phyloP scores from a whole-genome alignment of 2,888 invertebrate species.

The Lycia hirtaria region DNA sequence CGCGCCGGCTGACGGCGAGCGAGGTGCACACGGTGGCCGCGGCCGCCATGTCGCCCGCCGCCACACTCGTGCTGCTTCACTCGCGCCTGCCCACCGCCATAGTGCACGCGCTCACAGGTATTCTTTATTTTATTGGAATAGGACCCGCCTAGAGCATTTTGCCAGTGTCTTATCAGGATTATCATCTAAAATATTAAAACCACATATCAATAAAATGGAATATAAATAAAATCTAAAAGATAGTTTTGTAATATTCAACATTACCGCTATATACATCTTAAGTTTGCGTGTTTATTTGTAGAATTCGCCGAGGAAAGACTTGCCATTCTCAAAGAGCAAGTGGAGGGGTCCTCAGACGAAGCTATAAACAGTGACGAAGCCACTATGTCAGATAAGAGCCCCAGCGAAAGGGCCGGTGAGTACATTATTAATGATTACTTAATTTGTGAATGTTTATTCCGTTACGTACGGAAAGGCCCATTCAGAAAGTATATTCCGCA shows the following conservation, averaged over 20 bases:
- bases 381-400: slow-evolving; percentile 9
- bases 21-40: slow-evolving; percentile 90
- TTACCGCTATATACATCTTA: not conserved
- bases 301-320: slow-evolving; percentile 73
- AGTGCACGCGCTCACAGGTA: slow-evolving; percentile 67
- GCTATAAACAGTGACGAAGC: slow-evolving; percentile 3
- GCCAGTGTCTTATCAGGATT: too few species aligned
- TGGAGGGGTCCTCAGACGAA: slow-evolving; percentile 2
- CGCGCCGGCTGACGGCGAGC: slow-evolving; percentile 45
- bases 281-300: slow-evolving; percentile 43
- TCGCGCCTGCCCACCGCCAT: slow-evolving; percentile 87
- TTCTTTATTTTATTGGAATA: too few species aligned
- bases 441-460: too few species aligned
- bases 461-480: too few species aligned
- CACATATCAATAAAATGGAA: too few species aligned
- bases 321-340: slow-evolving; percentile 30
- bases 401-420: slow-evolving; percentile 46
- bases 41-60: slow-evolving; percentile 92
- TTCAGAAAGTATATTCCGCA: too few species aligned
- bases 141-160: too few species aligned
- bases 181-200: too few species aligned
- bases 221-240: too few species aligned
- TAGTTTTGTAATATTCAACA: too few species aligned
- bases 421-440: slow-evolving; percentile 1
- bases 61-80: slow-evolving; percentile 90